Percentiles rank a stretch among this genome's conserved stretches.
phyloP scores from a whole-genome alignment of 2,113 vertebrate species.

The Himantopus leucocephalus region DNA sequence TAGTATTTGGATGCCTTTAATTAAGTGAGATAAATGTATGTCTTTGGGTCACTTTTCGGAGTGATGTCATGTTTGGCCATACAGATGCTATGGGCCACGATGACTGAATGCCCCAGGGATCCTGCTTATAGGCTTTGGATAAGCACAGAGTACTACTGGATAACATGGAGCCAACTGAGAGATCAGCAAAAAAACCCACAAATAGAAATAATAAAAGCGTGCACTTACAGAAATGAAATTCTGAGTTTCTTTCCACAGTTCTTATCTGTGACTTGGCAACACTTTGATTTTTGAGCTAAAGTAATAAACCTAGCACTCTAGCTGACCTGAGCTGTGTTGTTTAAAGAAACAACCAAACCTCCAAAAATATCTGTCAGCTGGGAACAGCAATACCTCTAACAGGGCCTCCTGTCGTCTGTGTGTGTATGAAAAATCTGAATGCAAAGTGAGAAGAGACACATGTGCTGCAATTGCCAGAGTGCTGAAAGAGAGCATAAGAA shows the following conservation, averaged over 20 bases:
- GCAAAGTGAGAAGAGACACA: conserved; percentile 46
- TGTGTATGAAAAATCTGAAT: conserved; percentile 46
- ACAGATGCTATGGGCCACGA: neutral
- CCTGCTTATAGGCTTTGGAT: neutral
- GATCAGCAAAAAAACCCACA: conserved; percentile 2
- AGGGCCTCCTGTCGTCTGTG: conserved; percentile 37
- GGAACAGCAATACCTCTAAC: conserved; percentile 47
- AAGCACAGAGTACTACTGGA: neutral
- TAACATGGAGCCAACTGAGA: neutral
- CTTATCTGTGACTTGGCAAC: conserved; percentile 69
- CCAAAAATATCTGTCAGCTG: conserved; percentile 44
- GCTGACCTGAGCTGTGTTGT: conserved; percentile 63
- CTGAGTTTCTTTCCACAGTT: neutral
- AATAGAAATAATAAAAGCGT: conserved; percentile 33
- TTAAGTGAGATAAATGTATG: neutral
- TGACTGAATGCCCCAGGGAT: neutral
- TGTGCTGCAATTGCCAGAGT: conserved; percentile 6
- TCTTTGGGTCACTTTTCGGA: neutral
- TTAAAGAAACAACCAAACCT: conserved; percentile 67
- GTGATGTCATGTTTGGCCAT: conserved; percentile 1
- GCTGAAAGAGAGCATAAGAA: neutral
- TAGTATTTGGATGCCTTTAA: neutral
- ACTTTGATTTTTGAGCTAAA: conserved; percentile 47
- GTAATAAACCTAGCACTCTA: conserved; percentile 66
- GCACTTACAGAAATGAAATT: conserved; percentile 45